Evolutionary conservation across 1,140 invertebrate genomes (phyloP), one percentile per base, ranked within the genome.

Genomic region (Ruditapes philippinarum): DNA sequence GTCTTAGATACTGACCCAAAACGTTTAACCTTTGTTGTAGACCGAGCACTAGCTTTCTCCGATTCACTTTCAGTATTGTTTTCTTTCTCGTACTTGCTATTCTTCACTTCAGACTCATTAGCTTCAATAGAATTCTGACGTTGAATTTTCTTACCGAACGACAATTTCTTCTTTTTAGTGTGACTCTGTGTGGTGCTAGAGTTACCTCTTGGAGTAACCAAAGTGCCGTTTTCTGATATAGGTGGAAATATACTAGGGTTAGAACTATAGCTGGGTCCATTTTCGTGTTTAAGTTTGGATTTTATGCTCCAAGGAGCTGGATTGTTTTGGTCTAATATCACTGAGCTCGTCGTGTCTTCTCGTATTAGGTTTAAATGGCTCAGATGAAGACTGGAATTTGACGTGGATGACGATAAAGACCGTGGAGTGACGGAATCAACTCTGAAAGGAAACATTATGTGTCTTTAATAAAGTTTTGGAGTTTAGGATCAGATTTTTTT

Each of bases 221-320:
- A 28, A 2, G 70, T 28, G 1, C n/a, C 14, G 25, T n/a, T 45
- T 51, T 51, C 74, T 31, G 5, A 14, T 5, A 78, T 78, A 12
- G 74, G 74, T 14, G 74, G 74, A 78, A 78, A 78, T 17, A 33
- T 17, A 17, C 49, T 33, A n/a, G n/a, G n/a, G 33, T 25, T 49
- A 31, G 25, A 14, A 14, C 22, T 14, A 1, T n/a, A 31, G 17
- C 36, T 54, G 12, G 5, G 0, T 3, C 11, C 25, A 38, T 22
- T 31, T 19, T 19, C 25, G 28, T 36, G 0, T 36, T 78, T 31
- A 12, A 14, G 14, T 14, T 31, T 36, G 14, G 31, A 33, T 28
- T 45, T 76, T 19, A 7, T 42, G 31, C 14, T 54, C 74, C 74
- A 78, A 22, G 74, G 74, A 12, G 74, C 74, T 19, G 74, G 74